phyloP scores from a whole-genome alignment of 2,888 invertebrate species.

The Apoda limacodes region DNA sequence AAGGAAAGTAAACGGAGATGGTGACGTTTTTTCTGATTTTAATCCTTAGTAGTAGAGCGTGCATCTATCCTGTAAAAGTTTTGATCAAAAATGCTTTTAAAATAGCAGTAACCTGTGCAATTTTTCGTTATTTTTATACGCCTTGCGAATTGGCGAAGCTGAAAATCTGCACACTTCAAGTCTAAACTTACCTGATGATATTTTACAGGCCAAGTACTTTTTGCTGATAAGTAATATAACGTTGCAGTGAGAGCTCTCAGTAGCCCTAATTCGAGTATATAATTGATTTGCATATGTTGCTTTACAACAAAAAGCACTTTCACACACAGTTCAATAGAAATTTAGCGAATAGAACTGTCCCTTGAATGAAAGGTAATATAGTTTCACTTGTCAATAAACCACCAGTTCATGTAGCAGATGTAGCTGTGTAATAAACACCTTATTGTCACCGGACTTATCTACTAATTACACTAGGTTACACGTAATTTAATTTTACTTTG shows the following conservation, averaged over 20 bases:
- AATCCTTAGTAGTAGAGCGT: no score
- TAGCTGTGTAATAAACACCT: slow-evolving; percentile 25
- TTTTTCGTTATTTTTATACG: no score
- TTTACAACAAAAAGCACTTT: slow-evolving; percentile 46
- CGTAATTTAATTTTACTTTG: background rate
- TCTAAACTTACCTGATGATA: no score
- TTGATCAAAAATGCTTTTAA: no score
- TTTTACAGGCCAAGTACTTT: no score
- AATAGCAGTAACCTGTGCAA: no score
- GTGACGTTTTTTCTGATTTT: no score
- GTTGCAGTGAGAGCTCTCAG: slow-evolving; percentile 44
- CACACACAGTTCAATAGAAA: slow-evolving; percentile 47
- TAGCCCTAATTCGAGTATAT: slow-evolving; percentile 41
- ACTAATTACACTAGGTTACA: no score
- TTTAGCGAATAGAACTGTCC: slow-evolving; percentile 31
- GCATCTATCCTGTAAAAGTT: no score
- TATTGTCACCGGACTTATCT: slow-evolving; percentile 26
- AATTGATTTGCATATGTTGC: slow-evolving; percentile 60
- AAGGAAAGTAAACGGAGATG: no score
- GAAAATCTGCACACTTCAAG: no score
- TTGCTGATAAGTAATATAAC: slow-evolving; percentile 43
- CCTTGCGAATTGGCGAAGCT: no score
- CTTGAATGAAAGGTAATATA: slow-evolving; percentile 44
- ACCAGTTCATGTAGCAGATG: slow-evolving; percentile 24
- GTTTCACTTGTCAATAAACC: slow-evolving; percentile 64